Evolutionary conservation across 2,113 vertebrate genomes (phyloP).

Genomic region (Callocephalon fimbriatum): DNA sequence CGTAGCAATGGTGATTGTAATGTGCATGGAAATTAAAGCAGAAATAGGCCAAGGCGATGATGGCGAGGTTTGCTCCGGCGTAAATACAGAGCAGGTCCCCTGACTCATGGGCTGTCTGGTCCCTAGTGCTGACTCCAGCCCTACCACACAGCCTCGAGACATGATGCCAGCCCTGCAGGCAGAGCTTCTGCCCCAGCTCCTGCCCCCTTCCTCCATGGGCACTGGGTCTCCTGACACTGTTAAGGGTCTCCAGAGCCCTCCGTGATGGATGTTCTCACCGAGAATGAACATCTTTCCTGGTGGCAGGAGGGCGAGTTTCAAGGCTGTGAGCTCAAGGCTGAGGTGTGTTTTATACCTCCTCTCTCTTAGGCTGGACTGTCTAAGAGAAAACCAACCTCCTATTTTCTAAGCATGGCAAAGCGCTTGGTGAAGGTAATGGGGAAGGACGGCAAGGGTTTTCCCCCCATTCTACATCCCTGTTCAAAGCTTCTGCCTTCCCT

Average conservation of each 20-base stretch:
- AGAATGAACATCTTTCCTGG: not conserved
- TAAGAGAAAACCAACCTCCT: not conserved
- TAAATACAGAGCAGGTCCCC: slow-evolving; percentile 31
- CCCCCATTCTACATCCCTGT: rapidly evolving
- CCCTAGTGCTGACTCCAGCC: slow-evolving; percentile 7
- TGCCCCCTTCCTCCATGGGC: not conserved
- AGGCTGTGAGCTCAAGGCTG: not conserved
- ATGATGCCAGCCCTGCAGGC: not conserved
- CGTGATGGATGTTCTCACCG: not conserved
- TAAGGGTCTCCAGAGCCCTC: not conserved
- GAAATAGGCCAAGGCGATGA: not conserved
- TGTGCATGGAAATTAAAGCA: slow-evolving; percentile 39
- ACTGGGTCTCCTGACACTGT: not conserved
- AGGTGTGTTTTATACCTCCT: not conserved
- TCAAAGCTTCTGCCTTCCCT: not conserved
- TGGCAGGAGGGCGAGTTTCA: not conserved
- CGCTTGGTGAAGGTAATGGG: not conserved
- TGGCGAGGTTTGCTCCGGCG: not conserved
- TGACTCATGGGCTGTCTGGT: slow-evolving; percentile 55
- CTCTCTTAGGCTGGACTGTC: not conserved
- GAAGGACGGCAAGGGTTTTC: not conserved
- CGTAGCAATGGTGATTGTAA: not conserved
- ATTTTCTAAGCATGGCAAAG: not conserved
- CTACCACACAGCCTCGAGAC: not conserved
- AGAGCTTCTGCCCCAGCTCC: not conserved